phyloP scores from a whole-genome alignment of 2,797 vertebrate genomes.

The Lacerta agilis region DNA sequence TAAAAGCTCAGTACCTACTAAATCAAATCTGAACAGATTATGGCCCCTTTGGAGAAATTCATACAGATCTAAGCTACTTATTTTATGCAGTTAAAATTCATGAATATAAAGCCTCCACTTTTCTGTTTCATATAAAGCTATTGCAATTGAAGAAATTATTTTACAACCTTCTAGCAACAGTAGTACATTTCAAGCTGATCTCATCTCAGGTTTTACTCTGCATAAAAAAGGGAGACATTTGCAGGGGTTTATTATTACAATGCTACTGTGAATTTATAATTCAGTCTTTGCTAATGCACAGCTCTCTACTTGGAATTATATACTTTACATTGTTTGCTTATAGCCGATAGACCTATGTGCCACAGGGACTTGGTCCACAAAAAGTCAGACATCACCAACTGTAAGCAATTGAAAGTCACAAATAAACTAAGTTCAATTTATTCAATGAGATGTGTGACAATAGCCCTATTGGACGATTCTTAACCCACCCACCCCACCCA shows the following conservation, averaged over 20 bases:
- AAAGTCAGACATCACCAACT: background rate
- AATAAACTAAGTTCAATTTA: background rate
- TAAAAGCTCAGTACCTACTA: slow-evolving; percentile 55
- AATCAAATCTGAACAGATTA: slow-evolving; percentile 56
- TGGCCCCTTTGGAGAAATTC: slow-evolving; percentile 52
- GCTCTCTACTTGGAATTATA: background rate
- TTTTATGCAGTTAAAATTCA: slow-evolving; percentile 71
- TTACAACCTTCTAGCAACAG: slow-evolving; percentile 44
- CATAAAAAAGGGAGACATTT: background rate
- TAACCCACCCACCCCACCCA: too few relatives aligned
- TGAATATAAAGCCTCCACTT: slow-evolving; percentile 51
- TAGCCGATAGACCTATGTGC: background rate
- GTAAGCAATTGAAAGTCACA: background rate
- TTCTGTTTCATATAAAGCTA: slow-evolving; percentile 31
- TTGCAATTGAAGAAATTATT: background rate
- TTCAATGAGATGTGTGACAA: too few relatives aligned
- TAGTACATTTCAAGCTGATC: slow-evolving; percentile 58
- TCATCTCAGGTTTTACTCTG: slow-evolving; percentile 28
- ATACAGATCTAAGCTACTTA: slow-evolving; percentile 51
- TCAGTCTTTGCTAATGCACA: background rate
- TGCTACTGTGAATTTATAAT: background rate
- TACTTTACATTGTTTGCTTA: background rate
- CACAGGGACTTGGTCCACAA: background rate
- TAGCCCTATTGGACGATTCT: too few relatives aligned
- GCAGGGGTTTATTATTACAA: background rate